Conservation (phyloP, 92 coral and sea anemone species). For the Umimayanthus kanabou region DNA sequence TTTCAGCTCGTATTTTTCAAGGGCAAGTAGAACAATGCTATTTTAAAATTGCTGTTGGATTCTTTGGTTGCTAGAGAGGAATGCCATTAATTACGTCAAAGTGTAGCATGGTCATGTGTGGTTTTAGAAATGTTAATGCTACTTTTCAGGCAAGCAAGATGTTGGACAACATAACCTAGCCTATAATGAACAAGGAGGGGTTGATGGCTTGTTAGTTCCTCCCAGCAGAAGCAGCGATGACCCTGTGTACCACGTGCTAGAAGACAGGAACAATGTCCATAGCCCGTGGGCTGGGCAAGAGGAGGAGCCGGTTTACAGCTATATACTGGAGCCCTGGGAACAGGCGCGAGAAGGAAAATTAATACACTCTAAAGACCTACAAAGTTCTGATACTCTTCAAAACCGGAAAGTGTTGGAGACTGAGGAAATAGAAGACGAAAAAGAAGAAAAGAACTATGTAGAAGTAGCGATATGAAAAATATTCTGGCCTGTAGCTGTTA, state of each 20-base stretch:
- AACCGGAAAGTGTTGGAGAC: background rate
- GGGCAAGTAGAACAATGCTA: too few relatives aligned
- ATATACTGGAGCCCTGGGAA: background rate
- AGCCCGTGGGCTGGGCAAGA: background rate
- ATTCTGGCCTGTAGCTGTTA: too few relatives aligned
- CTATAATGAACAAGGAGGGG: background rate
- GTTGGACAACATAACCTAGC: background rate
- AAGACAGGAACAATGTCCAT: background rate
- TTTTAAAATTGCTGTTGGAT: too few relatives aligned
- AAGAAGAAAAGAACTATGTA: conserved; percentile 13
- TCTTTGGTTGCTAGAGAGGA: too few relatives aligned
- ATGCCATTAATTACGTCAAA: too few relatives aligned
- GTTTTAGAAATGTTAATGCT: background rate
- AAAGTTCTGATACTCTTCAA: conserved; percentile 2
- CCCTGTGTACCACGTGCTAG: conserved; percentile 10
- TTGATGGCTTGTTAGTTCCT: background rate
- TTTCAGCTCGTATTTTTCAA: too few relatives aligned
- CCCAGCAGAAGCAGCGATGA: background rate
- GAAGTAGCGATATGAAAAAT: conserved; percentile 22
- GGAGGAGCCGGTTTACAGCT: conserved; percentile 20
- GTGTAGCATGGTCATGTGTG: too few relatives aligned
- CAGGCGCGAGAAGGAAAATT: background rate
- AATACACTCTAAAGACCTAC: background rate
- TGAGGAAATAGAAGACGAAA: background rate
- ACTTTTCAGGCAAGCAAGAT: background rate